These are phyloP conservation scores for Smittia aterrima DNA, from an alignment of 2,888 invertebrate species.

Conservation along the genomic window DNA sequence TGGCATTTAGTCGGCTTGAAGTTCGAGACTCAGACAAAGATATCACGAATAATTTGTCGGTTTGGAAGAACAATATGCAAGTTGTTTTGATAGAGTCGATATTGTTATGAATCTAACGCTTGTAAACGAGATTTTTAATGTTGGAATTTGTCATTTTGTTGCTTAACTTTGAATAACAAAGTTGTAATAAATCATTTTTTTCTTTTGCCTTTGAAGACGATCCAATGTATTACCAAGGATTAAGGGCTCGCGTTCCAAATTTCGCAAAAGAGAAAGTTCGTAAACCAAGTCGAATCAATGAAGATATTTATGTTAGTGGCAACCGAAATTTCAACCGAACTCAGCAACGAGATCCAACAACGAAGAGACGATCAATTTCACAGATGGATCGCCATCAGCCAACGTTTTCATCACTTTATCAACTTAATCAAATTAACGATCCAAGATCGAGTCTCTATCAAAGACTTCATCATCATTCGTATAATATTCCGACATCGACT, in stretches of 20 bases:
- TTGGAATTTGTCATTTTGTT: too few relatives aligned
- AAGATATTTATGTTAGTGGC: constrained; percentile 39
- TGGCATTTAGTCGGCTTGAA: too few relatives aligned
- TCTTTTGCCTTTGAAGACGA: constrained; percentile 64
- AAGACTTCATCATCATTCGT: constrained; percentile 34
- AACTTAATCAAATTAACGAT: constrained; percentile 39
- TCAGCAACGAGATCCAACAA: neutral
- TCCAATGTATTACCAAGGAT: constrained; percentile 91
- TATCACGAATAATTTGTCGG: too few relatives aligned
- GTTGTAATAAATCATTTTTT: constrained; percentile 1
- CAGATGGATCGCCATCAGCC: constrained; percentile 34
- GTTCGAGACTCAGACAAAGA: too few relatives aligned
- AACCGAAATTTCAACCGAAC: neutral
- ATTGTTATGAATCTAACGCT: neutral
- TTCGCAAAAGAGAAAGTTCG: constrained; percentile 66
- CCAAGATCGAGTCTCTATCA: constrained; percentile 31
- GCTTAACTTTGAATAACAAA: neutral
- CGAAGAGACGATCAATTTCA: constrained; percentile 13
- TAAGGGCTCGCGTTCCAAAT: constrained; percentile 89
- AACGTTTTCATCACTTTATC: constrained; percentile 32
- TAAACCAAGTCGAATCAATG: constrained; percentile 24
- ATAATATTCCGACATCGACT: constrained; percentile 19
- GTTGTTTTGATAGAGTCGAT: neutral
- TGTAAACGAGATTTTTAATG: neutral
- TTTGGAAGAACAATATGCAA: neutral